These are phyloP conservation scores for Drosophila guanche DNA, from an alignment of 1,140 invertebrate species.

Conservation along the genomic window DNA sequence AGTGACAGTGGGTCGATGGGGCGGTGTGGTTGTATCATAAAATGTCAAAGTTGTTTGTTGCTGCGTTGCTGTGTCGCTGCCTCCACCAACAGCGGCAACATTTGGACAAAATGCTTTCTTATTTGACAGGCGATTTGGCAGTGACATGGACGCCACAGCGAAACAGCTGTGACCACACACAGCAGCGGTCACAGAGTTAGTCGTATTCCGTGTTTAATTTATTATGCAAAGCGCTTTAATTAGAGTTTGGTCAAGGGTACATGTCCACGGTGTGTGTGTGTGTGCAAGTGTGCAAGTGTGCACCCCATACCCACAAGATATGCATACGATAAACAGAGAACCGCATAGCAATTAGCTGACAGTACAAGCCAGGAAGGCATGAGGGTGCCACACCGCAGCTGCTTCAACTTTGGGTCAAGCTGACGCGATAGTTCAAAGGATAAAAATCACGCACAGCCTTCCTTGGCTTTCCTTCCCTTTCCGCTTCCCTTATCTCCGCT, in stretches of 20 bases:
- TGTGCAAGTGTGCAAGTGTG: conserved; percentile 19
- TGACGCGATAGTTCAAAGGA: background rate
- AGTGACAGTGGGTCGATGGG: background rate
- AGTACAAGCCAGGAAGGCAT: conserved; percentile 42
- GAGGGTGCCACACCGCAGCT: conserved; percentile 54
- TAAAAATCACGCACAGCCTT: conserved; percentile 35
- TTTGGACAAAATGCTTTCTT: conserved; percentile 80
- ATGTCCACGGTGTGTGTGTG: background rate
- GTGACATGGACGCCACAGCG: conserved; percentile 60
- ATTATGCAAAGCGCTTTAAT: conserved; percentile 77
- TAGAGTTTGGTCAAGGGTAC: conserved; percentile 34
- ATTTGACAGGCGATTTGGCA: conserved; percentile 78
- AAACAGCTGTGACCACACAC: conserved; percentile 66
- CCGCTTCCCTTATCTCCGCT: background rate
- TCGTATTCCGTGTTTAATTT: conserved; percentile 50
- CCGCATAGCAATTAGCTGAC: conserved; percentile 70
- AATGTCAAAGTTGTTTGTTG: conserved; percentile 72
- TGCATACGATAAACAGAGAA: conserved; percentile 67
- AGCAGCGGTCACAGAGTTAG: conserved; percentile 39
- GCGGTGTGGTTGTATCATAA: conserved; percentile 62
- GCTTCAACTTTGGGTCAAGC: conserved; percentile 22
- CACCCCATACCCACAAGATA: background rate
- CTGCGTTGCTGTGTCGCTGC: conserved; percentile 41
- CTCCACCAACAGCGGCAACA: conserved; percentile 53
- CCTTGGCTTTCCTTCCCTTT: background rate